phyloP scores from a whole-genome alignment of 2,888 invertebrate genomes.

The Autographa pulchrina region DNA sequence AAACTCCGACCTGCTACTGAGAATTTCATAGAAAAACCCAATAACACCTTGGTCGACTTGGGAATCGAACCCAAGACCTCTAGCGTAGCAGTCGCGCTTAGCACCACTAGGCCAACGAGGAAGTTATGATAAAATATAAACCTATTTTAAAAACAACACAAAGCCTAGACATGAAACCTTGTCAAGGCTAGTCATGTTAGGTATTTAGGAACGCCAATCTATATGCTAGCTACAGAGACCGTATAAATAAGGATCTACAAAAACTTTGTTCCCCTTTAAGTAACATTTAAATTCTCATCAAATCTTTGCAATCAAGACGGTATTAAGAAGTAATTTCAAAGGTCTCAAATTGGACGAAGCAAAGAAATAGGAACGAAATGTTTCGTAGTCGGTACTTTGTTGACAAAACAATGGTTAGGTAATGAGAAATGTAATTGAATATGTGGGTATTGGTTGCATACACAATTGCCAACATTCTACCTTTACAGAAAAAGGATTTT shows the following conservation, averaged over 20 bases:
- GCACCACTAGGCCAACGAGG: too few species aligned
- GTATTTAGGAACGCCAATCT: background rate
- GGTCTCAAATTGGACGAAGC: slow-evolving; percentile 49
- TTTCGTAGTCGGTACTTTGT: slow-evolving; percentile 11
- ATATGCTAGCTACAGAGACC: background rate
- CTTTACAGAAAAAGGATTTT: slow-evolving; percentile 1
- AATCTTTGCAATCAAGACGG: slow-evolving; percentile 61
- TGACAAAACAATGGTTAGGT: slow-evolving; percentile 21
- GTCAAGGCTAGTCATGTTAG: background rate
- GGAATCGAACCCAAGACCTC: too few species aligned
- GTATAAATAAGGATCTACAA: background rate
- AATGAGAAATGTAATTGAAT: slow-evolving; percentile 24
- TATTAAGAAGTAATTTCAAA: slow-evolving; percentile 61
- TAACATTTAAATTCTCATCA: slow-evolving; percentile 42
- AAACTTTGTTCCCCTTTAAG: slow-evolving; percentile 20
- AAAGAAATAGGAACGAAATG: slow-evolving; percentile 28
- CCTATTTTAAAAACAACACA: too few species aligned
- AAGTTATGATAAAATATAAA: too few species aligned
- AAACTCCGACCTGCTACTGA: too few species aligned
- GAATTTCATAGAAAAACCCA: too few species aligned
- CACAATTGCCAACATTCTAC: slow-evolving; percentile 40
- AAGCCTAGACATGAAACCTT: background rate
- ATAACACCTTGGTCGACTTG: too few species aligned
- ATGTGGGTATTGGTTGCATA: slow-evolving; percentile 13
- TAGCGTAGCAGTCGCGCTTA: too few species aligned